Conservation (phyloP, 2,113 vertebrate species). For the Podocnemis expansa region DNA sequence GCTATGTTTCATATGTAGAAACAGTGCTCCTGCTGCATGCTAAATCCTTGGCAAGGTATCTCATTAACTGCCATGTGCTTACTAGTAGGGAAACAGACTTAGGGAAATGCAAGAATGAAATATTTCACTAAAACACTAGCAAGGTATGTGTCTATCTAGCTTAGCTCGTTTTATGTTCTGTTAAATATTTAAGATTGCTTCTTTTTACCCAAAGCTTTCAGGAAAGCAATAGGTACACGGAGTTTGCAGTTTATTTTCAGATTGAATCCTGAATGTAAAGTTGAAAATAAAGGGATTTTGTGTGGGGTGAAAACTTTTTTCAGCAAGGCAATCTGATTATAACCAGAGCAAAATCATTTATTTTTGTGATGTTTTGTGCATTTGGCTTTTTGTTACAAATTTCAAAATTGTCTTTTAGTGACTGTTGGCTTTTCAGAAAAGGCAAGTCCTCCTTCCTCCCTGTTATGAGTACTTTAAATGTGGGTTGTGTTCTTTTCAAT, state of each 20-base stretch:
- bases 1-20: slow-evolving; percentile 32
- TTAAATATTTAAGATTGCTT: slow-evolving; percentile 70
- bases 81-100: slow-evolving; percentile 54
- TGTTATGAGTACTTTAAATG: neutral
- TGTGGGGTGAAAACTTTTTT: neutral
- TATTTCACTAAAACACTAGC: slow-evolving; percentile 57
- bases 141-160: slow-evolving; percentile 51
- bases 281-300: slow-evolving; percentile 12
- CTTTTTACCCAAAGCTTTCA: slow-evolving; percentile 59
- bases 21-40: slow-evolving; percentile 26
- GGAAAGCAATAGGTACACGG: slow-evolving; percentile 56
- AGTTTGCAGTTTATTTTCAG: slow-evolving; percentile 70
- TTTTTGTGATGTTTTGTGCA: neutral
- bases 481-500: neutral
- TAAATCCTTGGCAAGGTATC: slow-evolving; percentile 51
- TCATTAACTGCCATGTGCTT: slow-evolving; percentile 59
- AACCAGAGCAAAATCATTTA: neutral
- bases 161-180: slow-evolving; percentile 67
- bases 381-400: slow-evolving; percentile 24
- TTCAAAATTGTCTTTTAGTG: neutral
- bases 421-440: neutral
- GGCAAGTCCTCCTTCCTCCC: neutral
- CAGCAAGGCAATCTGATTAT: slow-evolving; percentile 31
- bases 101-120: slow-evolving; percentile 11
- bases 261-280: slow-evolving; percentile 45